Evolutionary conservation across 2,113 vertebrate genomes (phyloP).

Genomic region (Asarcornis scutulata): DNA sequence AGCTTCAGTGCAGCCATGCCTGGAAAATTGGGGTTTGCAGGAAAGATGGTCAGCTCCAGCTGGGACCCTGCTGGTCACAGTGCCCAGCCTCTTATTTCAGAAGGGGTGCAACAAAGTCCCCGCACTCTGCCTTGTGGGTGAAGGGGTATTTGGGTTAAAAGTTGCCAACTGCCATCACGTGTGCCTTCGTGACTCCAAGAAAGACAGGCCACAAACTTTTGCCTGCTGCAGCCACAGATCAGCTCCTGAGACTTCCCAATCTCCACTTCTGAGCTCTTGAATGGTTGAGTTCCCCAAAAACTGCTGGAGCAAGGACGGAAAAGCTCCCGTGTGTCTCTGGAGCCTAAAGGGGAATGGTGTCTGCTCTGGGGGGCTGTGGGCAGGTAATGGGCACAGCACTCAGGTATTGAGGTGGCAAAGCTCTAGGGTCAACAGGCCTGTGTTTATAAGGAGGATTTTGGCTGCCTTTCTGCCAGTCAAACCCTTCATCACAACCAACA

Average conservation of each 20-base stretch:
- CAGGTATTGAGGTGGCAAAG: neutral
- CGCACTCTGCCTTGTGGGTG: neutral
- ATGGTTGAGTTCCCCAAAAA: neutral
- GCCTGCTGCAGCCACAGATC: neutral
- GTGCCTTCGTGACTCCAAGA: neutral
- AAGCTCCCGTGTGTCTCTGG: neutral
- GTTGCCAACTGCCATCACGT: neutral
- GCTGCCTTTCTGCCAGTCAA: neutral
- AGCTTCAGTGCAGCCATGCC: neutral
- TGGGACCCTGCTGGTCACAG: neutral
- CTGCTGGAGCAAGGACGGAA: neutral
- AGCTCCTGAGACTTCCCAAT: neutral
- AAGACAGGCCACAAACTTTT: neutral
- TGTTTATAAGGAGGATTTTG: neutral
- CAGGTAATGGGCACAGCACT: neutral
- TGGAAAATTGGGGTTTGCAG: neutral
- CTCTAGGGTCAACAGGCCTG: neutral
- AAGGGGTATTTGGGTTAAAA: neutral
- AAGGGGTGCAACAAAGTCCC: neutral
- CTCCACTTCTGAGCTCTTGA: neutral
- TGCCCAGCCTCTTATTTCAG: neutral
- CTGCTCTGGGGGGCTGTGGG: neutral
- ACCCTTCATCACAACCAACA: neutral
- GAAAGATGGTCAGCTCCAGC: neutral
- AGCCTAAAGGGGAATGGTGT: no score